Conservation (phyloP, 2,797 vertebrate species). For the Pangasius larnaudii region DNA sequence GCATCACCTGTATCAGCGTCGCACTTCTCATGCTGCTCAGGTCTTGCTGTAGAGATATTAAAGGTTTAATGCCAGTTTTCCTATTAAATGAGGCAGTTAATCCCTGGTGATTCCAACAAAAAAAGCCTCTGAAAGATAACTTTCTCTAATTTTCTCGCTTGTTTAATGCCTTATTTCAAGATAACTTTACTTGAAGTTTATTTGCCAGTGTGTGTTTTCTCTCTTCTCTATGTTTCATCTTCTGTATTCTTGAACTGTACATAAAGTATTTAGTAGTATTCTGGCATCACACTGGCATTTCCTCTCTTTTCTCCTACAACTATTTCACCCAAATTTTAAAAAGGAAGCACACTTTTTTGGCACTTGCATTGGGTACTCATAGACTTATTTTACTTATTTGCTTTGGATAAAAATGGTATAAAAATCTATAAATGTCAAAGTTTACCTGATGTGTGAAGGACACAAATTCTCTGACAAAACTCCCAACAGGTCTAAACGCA, state of each 20-base stretch:
- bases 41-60: slow-evolving; percentile 61
- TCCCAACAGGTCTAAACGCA: slow-evolving; percentile 68
- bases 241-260: background rate
- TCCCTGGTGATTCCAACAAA: background rate
- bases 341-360: background rate
- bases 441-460: slow-evolving; percentile 69
- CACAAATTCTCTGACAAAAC: slow-evolving; percentile 74
- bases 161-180: background rate
- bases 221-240: background rate
- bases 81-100: background rate
- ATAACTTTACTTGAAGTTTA: background rate
- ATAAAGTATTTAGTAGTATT: background rate
- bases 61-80: background rate
- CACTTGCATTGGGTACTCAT: too few relatives aligned
- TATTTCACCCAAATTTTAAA: background rate
- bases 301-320: background rate
- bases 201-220: background rate
- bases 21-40: slow-evolving; percentile 65
- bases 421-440: background rate
- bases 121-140: background rate
- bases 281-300: background rate
- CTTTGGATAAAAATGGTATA: background rate
- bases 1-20: slow-evolving; percentile 71
- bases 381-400: background rate
- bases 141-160: background rate